Percentiles rank a stretch among this genome's conserved stretches.
These are phyloP conservation scores for Anguilla anguilla DNA, from an alignment of 2,797 vertebrate species.

Conservation along the genomic window DNA sequence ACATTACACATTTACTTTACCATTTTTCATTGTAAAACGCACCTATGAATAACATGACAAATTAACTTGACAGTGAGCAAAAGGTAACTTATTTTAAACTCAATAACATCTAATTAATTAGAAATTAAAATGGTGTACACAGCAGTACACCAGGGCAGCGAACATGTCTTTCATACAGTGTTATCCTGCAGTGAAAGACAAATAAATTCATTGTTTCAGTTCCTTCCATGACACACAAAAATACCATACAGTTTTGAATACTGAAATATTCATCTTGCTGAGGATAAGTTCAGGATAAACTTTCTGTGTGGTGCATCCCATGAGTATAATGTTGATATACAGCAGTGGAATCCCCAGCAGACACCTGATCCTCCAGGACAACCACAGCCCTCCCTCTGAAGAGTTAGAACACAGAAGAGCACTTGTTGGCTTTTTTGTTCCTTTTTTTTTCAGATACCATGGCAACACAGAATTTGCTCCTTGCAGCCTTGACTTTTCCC, in stretches of 20 bases:
- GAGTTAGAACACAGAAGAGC: slow-evolving; percentile 60
- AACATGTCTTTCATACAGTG: background rate
- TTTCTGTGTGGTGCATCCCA: slow-evolving; percentile 11
- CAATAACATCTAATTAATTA: background rate
- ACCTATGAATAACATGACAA: background rate
- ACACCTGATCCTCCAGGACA: slow-evolving; percentile 53
- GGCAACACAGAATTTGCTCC: slow-evolving; percentile 64
- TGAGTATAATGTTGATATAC: slow-evolving; percentile 39
- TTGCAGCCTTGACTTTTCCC: slow-evolving; percentile 65
- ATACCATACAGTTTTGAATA: background rate
- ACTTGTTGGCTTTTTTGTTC: slow-evolving; percentile 57
- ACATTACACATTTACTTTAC: background rate
- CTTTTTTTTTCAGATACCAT: slow-evolving; percentile 61
- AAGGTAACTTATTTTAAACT: background rate
- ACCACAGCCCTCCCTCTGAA: slow-evolving; percentile 23
- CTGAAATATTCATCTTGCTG: background rate
- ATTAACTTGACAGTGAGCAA: background rate
- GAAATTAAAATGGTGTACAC: background rate
- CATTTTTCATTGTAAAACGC: background rate
- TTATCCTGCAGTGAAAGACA: background rate
- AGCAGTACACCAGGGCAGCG: background rate
- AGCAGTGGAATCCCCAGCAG: slow-evolving; percentile 45
- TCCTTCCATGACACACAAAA: background rate
- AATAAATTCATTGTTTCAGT: background rate
- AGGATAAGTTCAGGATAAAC: background rate